Conservation (phyloP, 2,888 invertebrate genomes). For the Diaprepes abbreviatus region DNA sequence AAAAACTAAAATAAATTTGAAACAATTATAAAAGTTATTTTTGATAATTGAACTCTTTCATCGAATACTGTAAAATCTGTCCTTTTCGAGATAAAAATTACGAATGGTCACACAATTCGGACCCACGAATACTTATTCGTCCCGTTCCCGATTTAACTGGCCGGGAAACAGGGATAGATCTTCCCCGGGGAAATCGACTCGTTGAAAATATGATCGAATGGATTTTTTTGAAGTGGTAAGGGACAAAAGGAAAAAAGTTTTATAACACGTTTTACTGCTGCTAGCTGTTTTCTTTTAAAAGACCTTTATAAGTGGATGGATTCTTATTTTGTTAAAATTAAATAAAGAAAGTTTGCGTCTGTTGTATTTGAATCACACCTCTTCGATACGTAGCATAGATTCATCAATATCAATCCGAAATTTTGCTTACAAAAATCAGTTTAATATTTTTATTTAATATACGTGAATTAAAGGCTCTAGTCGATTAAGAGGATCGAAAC, state of each 20-base stretch:
- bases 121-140: conserved; percentile 23
- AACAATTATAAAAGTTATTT: too few species aligned
- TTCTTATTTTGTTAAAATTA: background rate
- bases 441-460: too few species aligned
- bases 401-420: too few species aligned
- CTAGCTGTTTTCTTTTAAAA: conserved; percentile 14
- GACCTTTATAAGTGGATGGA: background rate
- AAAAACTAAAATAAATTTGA: too few species aligned
- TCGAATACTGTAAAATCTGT: background rate
- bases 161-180: conserved; percentile 40
- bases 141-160: conserved; percentile 44
- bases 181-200: conserved; percentile 47
- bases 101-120: conserved; percentile 15
- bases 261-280: conserved; percentile 17
- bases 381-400: too few species aligned
- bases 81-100: conserved; percentile 21
- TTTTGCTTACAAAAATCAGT: too few species aligned
- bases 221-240: conserved; percentile 27
- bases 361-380: too few species aligned
- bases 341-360: too few species aligned
- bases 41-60: too few species aligned
- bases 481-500: too few species aligned
- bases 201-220: conserved; percentile 49
- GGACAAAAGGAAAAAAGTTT: conserved; percentile 30
- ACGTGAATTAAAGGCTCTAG: too few species aligned